Conservation (phyloP, 1,140 invertebrate species). For the Saccostrea echinata region DNA sequence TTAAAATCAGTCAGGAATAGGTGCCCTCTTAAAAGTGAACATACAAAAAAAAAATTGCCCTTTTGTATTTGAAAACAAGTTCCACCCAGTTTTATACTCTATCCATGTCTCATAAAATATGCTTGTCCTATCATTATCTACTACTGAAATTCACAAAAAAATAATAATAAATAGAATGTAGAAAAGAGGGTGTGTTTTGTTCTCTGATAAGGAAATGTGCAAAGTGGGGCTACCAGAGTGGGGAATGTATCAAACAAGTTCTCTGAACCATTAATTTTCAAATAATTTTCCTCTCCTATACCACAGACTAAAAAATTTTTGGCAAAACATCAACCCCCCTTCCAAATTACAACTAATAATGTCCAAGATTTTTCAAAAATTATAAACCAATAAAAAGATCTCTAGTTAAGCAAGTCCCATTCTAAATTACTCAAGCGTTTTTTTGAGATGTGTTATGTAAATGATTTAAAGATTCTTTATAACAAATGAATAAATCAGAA, state of each 20-base stretch:
- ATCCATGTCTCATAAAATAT: background rate
- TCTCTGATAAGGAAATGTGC: background rate
- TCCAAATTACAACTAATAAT: background rate
- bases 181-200: background rate
- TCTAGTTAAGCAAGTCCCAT: background rate
- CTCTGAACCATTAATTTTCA: background rate
- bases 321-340: background rate
- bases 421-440: background rate
- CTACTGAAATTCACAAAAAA: background rate
- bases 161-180: background rate
- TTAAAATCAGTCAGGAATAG: background rate
- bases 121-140: background rate
- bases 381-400: background rate
- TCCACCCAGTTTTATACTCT: background rate
- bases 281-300: background rate
- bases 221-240: slow-evolving; percentile 55
- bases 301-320: background rate
- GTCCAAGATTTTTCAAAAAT: background rate
- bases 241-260: slow-evolving; percentile 53
- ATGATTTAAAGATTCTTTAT: background rate
- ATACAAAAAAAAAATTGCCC: slow-evolving; percentile 13
- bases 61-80: background rate
- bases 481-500: slow-evolving; percentile 11
- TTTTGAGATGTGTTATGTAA: no score
- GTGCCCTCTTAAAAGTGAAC: slow-evolving; percentile 9